Percentiles rank a stretch among this genome's conserved stretches.
Conservation (phyloP, 2,797 vertebrate species). For the Artibeus jamaicensis region DNA sequence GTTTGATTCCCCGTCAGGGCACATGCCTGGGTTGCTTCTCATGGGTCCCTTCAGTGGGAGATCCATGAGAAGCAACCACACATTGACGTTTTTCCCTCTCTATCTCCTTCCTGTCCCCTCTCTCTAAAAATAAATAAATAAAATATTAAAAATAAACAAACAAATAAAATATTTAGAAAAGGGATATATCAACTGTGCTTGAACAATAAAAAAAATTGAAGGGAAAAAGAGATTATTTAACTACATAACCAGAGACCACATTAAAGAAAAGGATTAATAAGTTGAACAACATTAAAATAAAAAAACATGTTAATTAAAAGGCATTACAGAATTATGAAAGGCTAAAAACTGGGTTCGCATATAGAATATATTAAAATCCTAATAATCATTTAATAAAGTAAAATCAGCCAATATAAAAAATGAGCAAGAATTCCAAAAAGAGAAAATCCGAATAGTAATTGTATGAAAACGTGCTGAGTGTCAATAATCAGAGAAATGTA, state of each 20-base stretch:
- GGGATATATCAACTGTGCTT: not conserved
- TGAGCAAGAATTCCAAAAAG: not conserved
- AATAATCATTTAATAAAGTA: not conserved
- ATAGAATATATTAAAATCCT: not conserved
- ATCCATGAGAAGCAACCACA: too few species aligned
- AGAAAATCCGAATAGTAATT: not conserved
- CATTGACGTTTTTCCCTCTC: too few species aligned
- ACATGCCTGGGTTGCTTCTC: too few species aligned
- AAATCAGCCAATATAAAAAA: not conserved
- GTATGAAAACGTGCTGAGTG: not conserved
- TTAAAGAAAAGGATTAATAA: not conserved
- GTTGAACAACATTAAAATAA: not conserved
- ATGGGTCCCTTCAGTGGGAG: too few species aligned
- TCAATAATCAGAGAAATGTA: not conserved
- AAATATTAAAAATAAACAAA: too few species aligned
- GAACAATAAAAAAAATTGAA: not conserved
- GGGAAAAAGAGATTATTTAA: not conserved
- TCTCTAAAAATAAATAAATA: too few species aligned
- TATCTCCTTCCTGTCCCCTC: too few species aligned
- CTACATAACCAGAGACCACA: not conserved
- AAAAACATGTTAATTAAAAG: not conserved
- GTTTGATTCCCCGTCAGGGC: too few species aligned
- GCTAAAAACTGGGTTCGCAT: not conserved
- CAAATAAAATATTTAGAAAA: too few species aligned
- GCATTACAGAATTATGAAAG: not conserved